phyloP scores from a whole-genome alignment of 2,888 invertebrate species.

The Megastigmus dorsalis region DNA sequence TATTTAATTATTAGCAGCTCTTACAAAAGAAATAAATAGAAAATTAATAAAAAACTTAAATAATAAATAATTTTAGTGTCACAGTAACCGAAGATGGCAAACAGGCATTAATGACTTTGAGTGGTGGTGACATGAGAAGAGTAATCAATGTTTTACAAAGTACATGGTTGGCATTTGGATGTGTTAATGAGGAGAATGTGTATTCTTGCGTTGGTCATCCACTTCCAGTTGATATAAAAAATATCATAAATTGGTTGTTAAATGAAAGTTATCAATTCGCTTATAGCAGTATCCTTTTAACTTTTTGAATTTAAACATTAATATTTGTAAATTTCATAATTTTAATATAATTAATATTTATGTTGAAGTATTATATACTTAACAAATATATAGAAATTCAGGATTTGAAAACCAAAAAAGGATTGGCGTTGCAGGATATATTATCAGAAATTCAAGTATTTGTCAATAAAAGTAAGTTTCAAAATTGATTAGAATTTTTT shows the following conservation, averaged over 20 bases:
- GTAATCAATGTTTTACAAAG: slow-evolving; percentile 97
- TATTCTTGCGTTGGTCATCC: slow-evolving; percentile 99
- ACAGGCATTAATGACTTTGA: slow-evolving; percentile 89
- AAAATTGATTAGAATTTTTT: slow-evolving; percentile 2
- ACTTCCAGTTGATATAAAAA: slow-evolving; percentile 89
- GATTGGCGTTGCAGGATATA: slow-evolving; percentile 94
- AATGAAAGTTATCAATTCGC: slow-evolving; percentile 85
- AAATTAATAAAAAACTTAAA: no score
- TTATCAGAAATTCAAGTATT: slow-evolving; percentile 91
- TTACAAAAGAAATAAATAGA: no score
- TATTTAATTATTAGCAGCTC: neutral
- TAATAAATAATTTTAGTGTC: slow-evolving; percentile 69
- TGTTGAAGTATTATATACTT: slow-evolving; percentile 57
- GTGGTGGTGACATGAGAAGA: slow-evolving; percentile 98
- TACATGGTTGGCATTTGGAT: slow-evolving; percentile 93
- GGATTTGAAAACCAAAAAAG: slow-evolving; percentile 90
- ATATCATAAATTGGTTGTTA: slow-evolving; percentile 90
- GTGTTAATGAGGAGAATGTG: slow-evolving; percentile 91
- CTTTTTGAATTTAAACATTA: slow-evolving; percentile 57
- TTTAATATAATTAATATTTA: neutral
- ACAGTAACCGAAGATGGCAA: slow-evolving; percentile 91
- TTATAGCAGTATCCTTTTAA: slow-evolving; percentile 89
- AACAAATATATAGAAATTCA: slow-evolving; percentile 79
- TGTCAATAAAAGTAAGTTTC: slow-evolving; percentile 88
- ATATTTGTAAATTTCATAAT: slow-evolving; percentile 7